Evolutionary conservation across 1,140 invertebrate species (phyloP).

Genomic region (Drosophila ercepeae): DNA sequence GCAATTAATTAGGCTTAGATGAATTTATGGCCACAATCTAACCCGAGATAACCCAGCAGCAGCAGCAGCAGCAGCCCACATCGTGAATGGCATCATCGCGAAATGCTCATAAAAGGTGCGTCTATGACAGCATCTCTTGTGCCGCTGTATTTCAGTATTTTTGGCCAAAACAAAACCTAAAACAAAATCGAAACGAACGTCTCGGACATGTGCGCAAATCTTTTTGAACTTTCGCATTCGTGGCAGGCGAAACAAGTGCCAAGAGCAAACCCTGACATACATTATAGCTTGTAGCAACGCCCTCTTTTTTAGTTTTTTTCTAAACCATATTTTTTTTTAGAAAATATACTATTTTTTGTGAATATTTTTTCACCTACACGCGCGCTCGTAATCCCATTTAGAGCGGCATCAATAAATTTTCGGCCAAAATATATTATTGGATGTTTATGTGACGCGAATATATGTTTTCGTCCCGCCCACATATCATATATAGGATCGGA

Average conservation of each 20-base stretch:
- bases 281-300: conserved; percentile 71
- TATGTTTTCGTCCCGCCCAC: conserved; percentile 2
- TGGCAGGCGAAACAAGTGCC: conserved; percentile 66
- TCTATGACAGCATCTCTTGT: conserved; percentile 70
- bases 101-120: conserved; percentile 79
- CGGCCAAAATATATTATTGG: conserved; percentile 11
- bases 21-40: conserved; percentile 49
- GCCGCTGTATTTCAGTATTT: conserved; percentile 53
- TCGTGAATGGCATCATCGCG: conserved; percentile 66
- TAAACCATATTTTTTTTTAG: conserved; percentile 32
- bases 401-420: conserved; percentile 70
- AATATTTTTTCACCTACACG: conserved; percentile 66
- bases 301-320: conserved; percentile 65
- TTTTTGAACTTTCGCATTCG: conserved; percentile 74
- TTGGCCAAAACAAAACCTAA: conserved; percentile 57
- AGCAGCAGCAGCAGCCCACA: no score
- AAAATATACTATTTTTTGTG: conserved; percentile 28
- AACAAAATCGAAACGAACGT: conserved; percentile 27
- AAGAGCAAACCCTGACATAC: conserved; percentile 78
- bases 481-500: no score
- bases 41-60: conserved; percentile 23
- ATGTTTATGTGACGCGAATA: conserved; percentile 10
- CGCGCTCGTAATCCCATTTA: conserved; percentile 73
- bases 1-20: conserved; percentile 39
- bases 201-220: conserved; percentile 70